Percentiles rank a stretch among this genome's conserved stretches.
Evolutionary conservation across 2,888 invertebrate species (phyloP).

Genomic region (Stenurella melanura): DNA sequence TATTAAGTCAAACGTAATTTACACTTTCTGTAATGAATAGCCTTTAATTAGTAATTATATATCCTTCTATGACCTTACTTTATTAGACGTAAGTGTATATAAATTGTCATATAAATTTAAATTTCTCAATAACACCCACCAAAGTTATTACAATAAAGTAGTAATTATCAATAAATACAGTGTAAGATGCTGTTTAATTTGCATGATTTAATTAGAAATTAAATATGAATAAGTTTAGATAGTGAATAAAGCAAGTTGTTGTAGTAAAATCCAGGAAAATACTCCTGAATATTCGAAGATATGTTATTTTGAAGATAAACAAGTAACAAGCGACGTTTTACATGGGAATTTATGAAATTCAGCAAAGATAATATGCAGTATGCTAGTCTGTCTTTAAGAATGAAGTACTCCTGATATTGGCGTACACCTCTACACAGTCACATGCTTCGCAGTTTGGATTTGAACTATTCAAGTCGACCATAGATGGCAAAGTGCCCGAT

Average conservation of each 20-base stretch:
- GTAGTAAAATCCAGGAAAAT: background rate
- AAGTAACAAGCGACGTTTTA: too few species aligned
- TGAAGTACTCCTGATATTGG: too few species aligned
- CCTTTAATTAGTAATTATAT: slow-evolving; percentile 2
- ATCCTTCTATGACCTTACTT: background rate
- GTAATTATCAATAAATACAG: slow-evolving; percentile 21
- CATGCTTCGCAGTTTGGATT: too few species aligned
- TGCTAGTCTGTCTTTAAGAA: too few species aligned
- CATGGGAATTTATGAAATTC: too few species aligned
- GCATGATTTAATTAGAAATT: slow-evolving; percentile 14
- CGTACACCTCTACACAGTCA: too few species aligned
- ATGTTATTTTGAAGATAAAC: too few species aligned
- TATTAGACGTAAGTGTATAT: background rate
- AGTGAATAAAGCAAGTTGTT: background rate
- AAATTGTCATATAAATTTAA: slow-evolving; percentile 21
- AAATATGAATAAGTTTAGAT: slow-evolving; percentile 1
- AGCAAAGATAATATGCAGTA: too few species aligned
- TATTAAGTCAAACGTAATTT: background rate
- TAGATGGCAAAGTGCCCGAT: too few species aligned
- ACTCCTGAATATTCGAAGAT: too few species aligned
- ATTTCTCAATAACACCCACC: slow-evolving; percentile 11
- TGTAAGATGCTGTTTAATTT: slow-evolving; percentile 2
- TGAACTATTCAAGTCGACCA: too few species aligned
- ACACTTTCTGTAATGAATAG: slow-evolving; percentile 8
- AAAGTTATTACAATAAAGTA: background rate